phyloP scores from a whole-genome alignment of 2,113 vertebrate genomes.

The Blennius ocellaris region DNA sequence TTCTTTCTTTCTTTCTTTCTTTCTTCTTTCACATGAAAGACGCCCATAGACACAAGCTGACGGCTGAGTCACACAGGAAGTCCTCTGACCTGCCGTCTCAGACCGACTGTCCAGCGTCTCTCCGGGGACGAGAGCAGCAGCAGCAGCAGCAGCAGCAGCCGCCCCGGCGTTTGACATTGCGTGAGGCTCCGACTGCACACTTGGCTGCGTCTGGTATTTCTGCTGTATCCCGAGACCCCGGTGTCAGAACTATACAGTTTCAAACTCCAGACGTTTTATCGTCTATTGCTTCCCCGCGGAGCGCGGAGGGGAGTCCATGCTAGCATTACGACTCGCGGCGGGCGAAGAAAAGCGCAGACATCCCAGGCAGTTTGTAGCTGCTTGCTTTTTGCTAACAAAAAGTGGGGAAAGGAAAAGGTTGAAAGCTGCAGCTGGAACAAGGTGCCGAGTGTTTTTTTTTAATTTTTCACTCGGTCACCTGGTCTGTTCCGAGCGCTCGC shows the following conservation, averaged over 20 bases:
- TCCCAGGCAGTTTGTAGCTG: background rate
- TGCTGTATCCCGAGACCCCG: slow-evolving; percentile 17
- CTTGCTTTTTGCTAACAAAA: too few species aligned
- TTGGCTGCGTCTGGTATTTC: slow-evolving; percentile 44
- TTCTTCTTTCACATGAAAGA: slow-evolving; percentile 5
- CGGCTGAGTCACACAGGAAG: background rate
- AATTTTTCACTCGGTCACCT: slow-evolving; percentile 31
- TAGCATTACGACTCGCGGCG: slow-evolving; percentile 7
- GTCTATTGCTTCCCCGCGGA: slow-evolving; percentile 25
- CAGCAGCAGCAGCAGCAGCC: too few species aligned
- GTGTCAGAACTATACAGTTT: background rate
- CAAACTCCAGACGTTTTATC: slow-evolving; percentile 15
- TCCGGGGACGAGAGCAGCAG: slow-evolving; percentile 33
- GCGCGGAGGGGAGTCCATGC: background rate
- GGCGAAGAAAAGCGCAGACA: slow-evolving; percentile 8
- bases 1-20: background rate
- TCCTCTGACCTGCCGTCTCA: slow-evolving; percentile 35
- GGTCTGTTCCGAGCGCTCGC: slow-evolving; percentile 49
- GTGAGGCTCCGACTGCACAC: slow-evolving; percentile 48
- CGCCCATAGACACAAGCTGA: slow-evolving; percentile 8
- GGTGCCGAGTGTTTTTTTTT: slow-evolving; percentile 18
- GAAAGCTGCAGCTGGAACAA: slow-evolving; percentile 21
- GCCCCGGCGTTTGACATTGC: slow-evolving; percentile 51
- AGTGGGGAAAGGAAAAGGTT: slow-evolving; percentile 21
- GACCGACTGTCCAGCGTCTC: slow-evolving; percentile 33